Conservation (phyloP, 2,888 invertebrate genomes). For the Colletes collaris region DNA sequence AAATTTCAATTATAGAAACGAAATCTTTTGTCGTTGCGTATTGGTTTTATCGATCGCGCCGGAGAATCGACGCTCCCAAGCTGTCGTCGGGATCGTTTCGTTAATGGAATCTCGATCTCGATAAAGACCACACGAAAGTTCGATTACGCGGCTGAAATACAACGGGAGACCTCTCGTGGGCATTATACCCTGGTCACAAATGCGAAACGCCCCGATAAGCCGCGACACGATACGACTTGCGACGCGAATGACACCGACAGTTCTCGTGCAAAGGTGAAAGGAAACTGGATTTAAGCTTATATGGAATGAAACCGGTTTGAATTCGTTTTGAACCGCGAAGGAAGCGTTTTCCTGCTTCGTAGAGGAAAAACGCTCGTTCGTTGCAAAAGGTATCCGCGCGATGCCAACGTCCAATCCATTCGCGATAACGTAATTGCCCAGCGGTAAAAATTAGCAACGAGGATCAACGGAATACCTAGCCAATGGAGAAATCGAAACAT, state of each 20-base stretch:
- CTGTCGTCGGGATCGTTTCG: not conserved
- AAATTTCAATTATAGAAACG: no score
- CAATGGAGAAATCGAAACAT: conserved; percentile 15
- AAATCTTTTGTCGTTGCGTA: no score
- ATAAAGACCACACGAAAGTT: conserved; percentile 24
- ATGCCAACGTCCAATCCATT: not conserved
- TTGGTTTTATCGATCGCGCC: not conserved
- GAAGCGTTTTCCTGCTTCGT: conserved; percentile 39
- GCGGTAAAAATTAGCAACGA: not conserved
- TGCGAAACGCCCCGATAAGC: conserved; percentile 48
- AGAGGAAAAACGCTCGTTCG: not conserved
- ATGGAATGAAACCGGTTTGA: conserved; percentile 63
- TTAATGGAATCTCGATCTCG: conserved; percentile 23
- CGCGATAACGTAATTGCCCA: conserved; percentile 14
- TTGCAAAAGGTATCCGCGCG: not conserved
- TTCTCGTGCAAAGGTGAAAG: conserved; percentile 65
- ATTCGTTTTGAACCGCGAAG: conserved; percentile 37
- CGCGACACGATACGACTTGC: conserved; percentile 2
- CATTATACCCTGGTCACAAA: conserved; percentile 25
- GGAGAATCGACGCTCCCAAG: not conserved
- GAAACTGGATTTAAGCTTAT: conserved; percentile 65
- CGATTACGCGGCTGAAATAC: conserved; percentile 9
- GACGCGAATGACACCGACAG: conserved; percentile 42
- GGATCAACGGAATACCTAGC: not conserved
- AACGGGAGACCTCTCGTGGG: conserved; percentile 5